A percentile compares a stretch with the other conserved stretches of the same genome.
Evolutionary conservation across 2,113 vertebrate species (phyloP).

Genomic region (Gopherus evgoodei): DNA sequence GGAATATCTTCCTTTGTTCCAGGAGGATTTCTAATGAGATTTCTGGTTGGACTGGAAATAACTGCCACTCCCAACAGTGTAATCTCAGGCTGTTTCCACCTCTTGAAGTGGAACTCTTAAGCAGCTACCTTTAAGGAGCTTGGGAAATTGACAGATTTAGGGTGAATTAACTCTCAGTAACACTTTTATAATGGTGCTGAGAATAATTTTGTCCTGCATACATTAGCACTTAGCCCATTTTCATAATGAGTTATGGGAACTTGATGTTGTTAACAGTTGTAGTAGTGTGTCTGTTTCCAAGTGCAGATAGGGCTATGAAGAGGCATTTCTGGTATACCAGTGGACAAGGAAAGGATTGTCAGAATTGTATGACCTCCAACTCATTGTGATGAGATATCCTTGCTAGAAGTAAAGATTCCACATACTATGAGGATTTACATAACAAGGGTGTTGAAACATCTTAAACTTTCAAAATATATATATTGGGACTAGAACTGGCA

Average conservation of each 20-base stretch:
- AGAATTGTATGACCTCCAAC: neutral
- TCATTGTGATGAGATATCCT: neutral
- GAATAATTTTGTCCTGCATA: slow-evolving; percentile 18
- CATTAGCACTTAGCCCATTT: slow-evolving; percentile 8
- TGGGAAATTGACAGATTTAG: slow-evolving; percentile 9
- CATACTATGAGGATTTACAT: neutral
- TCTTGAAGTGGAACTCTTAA: slow-evolving; percentile 19
- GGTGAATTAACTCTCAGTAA: slow-evolving; percentile 26
- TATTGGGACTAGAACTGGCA: neutral
- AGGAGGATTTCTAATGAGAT: slow-evolving; percentile 19
- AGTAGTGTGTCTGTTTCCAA: neutral
- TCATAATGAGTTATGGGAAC: neutral
- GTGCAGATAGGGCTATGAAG: neutral
- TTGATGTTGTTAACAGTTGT: neutral
- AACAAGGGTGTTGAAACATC: neutral
- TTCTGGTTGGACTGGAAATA: neutral
- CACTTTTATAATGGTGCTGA: neutral
- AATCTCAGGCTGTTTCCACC: slow-evolving; percentile 21
- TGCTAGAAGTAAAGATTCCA: neutral
- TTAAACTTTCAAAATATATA: neutral
- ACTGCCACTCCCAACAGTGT: neutral
- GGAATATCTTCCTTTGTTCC: neutral
- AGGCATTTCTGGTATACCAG: neutral
- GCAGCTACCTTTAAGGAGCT: neutral
- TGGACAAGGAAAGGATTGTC: rapidly evolving